Evolutionary conservation across 92 coral and sea anemone genomes (phyloP).

Genomic region (Bergia sp.): DNA sequence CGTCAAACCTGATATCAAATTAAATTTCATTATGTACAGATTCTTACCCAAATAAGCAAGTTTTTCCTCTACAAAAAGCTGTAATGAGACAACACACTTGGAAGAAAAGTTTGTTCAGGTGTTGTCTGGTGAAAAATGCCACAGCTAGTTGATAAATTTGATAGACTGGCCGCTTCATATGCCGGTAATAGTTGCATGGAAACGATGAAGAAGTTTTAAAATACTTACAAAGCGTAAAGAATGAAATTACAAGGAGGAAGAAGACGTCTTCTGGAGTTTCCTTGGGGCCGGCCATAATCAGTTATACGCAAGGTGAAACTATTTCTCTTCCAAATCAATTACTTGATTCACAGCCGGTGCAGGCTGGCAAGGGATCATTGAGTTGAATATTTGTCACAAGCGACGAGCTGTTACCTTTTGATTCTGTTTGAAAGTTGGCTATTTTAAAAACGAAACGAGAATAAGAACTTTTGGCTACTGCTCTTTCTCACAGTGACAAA

Average conservation of each 20-base stretch:
- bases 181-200: no score
- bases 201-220: not conserved
- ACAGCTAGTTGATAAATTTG: no score
- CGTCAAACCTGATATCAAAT: no score
- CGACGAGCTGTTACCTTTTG: not conserved
- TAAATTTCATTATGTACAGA: no score
- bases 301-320: not conserved
- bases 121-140: no score
- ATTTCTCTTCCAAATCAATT: not conserved
- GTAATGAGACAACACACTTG: no score
- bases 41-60: no score
- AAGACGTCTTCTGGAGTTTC: not conserved
- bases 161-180: not conserved
- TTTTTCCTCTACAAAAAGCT: no score
- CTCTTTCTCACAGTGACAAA: not conserved
- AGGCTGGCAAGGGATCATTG: not conserved
- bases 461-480: not conserved
- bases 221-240: slow-evolving; percentile 36
- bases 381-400: not conserved
- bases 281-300: not conserved
- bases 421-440: not conserved
- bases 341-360: not conserved
- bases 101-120: no score
- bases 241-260: slow-evolving; percentile 12
- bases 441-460: not conserved